Conservation (phyloP, 2,888 invertebrate genomes). For the Acleris emargana region DNA sequence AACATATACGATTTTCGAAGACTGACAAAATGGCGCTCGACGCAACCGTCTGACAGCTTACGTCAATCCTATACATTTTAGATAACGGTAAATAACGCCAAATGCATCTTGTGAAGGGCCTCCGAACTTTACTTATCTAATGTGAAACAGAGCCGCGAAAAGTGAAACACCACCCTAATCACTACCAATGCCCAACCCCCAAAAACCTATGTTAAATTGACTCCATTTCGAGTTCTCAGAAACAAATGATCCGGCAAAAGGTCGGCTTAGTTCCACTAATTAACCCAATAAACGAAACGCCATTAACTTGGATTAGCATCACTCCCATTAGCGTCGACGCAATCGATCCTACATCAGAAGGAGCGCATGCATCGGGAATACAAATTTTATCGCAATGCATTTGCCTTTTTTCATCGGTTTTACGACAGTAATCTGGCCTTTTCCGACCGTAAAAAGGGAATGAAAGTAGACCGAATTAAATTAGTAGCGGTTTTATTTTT, state of each 20-base stretch:
- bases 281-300: conserved; percentile 23
- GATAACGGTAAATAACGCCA: too few species aligned
- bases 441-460: conserved; percentile 63
- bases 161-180: too few species aligned
- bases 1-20: too few species aligned
- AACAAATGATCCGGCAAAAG: not conserved
- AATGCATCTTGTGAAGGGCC: too few species aligned
- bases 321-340: conserved; percentile 49
- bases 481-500: conserved; percentile 47
- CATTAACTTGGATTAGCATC: conserved; percentile 38
- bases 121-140: too few species aligned
- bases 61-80: too few species aligned
- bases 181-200: too few species aligned
- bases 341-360: conserved; percentile 55
- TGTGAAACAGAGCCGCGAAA: too few species aligned
- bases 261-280: conserved; percentile 8
- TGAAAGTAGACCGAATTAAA: conserved; percentile 61
- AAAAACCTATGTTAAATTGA: not conserved
- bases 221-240: not conserved
- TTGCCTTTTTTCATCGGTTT: conserved; percentile 62
- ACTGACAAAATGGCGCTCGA: too few species aligned
- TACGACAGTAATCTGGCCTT: conserved; percentile 72
- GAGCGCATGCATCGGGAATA: conserved; percentile 59
- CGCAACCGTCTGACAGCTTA: too few species aligned
- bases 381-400: conserved; percentile 56